Percentiles rank a stretch among this genome's conserved stretches.
These are phyloP conservation scores for Scomber japonicus DNA, from an alignment of 2,113 vertebrate genomes.

Conservation along the genomic window DNA sequence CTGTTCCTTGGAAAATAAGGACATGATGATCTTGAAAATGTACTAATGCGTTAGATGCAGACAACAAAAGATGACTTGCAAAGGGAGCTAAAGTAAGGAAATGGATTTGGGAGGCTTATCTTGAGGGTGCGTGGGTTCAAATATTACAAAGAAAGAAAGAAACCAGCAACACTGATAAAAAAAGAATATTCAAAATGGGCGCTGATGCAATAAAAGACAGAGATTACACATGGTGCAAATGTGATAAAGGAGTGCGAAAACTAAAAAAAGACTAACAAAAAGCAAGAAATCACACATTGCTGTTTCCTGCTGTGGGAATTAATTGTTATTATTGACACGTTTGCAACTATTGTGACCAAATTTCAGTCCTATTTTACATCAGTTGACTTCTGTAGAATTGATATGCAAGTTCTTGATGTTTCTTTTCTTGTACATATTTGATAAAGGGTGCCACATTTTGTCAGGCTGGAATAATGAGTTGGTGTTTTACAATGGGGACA, in stretches of 20 bases:
- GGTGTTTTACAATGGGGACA: not conserved
- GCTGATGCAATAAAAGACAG: constrained; percentile 7
- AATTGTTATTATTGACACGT: constrained; percentile 22
- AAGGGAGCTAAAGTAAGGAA: not conserved
- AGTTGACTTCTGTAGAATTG: not conserved
- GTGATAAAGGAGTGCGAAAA: constrained; percentile 1
- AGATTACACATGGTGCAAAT: constrained; percentile 16
- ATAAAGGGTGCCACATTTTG: not conserved
- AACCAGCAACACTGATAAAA: not conserved
- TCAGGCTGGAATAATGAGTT: not conserved
- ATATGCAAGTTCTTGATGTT: not conserved
- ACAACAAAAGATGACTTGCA: not conserved
- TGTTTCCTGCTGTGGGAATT: constrained; percentile 13
- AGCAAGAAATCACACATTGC: constrained; percentile 9
- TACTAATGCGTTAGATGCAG: not conserved
- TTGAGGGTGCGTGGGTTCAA: not conserved
- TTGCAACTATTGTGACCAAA: constrained; percentile 9
- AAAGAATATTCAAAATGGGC: constrained; percentile 2
- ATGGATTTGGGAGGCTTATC: constrained; percentile 19
- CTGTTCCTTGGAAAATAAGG: not conserved
- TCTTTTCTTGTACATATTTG: not conserved
- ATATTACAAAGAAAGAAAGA: not conserved
- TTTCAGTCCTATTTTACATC: not conserved
- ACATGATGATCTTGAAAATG: constrained; percentile 1
- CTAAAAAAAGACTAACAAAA: constrained; percentile 1